Evolutionary conservation across 2,113 vertebrate genomes (phyloP).

Genomic region (Mustela lutreola): DNA sequence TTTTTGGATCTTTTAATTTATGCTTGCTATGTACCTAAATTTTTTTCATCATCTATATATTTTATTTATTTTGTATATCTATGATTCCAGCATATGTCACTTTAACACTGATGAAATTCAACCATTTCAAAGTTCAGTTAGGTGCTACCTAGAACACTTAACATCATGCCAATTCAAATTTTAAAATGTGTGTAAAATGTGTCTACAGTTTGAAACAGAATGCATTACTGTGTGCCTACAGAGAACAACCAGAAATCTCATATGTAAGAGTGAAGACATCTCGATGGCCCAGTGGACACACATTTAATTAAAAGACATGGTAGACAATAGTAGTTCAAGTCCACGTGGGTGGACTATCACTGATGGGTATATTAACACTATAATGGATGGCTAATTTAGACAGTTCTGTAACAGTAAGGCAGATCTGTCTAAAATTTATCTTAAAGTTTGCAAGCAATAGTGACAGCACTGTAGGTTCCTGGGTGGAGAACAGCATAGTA

Average conservation of each 20-base stretch:
- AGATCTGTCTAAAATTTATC: not conserved
- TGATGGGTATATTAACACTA: not conserved
- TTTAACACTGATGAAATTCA: not conserved
- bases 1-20: not conserved
- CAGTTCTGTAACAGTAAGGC: not conserved
- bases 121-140: not conserved
- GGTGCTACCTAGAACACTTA: not conserved
- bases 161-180: not conserved
- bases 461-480: not conserved
- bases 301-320: not conserved
- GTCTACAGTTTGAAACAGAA: not conserved
- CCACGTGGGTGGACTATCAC: not conserved
- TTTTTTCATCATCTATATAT: not conserved
- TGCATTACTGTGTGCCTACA: not conserved
- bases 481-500: accelerated
- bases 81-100: not conserved
- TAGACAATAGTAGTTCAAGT: accelerated
- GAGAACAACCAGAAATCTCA: not conserved
- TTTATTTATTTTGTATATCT: not conserved
- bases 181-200: not conserved
- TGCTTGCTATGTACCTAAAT: not conserved
- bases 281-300: not conserved
- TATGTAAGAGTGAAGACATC: not conserved
- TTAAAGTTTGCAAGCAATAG: not conserved
- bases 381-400: too few species aligned